Percentiles rank a stretch among this genome's conserved stretches.
These are phyloP conservation scores for Etheostoma cragini DNA, from an alignment of 2,113 vertebrate genomes.

Conservation along the genomic window DNA sequence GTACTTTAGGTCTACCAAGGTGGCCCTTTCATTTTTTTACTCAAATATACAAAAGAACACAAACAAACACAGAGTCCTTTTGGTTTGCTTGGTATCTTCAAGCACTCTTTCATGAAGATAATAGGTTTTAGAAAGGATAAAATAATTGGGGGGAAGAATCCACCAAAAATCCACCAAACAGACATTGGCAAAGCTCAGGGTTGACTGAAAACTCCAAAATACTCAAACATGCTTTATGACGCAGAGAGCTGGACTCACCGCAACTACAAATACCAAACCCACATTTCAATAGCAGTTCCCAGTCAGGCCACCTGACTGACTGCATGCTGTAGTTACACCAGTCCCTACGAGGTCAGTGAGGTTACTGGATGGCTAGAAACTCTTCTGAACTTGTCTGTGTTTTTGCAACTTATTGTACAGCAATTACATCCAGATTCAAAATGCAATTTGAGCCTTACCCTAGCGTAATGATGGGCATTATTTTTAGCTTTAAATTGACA, in stretches of 20 bases:
- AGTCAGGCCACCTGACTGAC: conserved; percentile 57
- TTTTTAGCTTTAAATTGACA: background rate
- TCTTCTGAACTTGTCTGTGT: background rate
- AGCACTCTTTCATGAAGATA: conserved; percentile 15
- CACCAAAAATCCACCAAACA: conserved; percentile 6
- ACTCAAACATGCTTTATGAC: conserved; percentile 39
- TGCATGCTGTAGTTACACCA: conserved; percentile 44
- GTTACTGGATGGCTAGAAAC: conserved; percentile 40
- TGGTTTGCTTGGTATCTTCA: conserved; percentile 18
- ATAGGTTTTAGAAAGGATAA: conserved; percentile 30
- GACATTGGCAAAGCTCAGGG: background rate
- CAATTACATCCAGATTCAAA: background rate
- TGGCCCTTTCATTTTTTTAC: conserved; percentile 37
- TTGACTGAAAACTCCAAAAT: conserved; percentile 37
- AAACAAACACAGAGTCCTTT: conserved; percentile 46
- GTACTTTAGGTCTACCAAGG: conserved; percentile 39
- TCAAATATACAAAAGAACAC: conserved; percentile 51
- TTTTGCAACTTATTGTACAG: conserved; percentile 3
- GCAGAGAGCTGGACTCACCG: conserved; percentile 30
- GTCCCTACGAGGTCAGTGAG: conserved; percentile 52
- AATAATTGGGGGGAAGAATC: background rate
- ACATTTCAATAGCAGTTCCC: conserved; percentile 52
- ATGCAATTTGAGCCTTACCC: background rate
- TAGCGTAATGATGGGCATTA: background rate
- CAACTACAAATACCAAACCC: conserved; percentile 50